A percentile compares a stretch with the other conserved stretches of the same genome.
These are phyloP conservation scores for Lophura nycthemera DNA, from an alignment of 2,113 vertebrate genomes.

Conservation along the genomic window DNA sequence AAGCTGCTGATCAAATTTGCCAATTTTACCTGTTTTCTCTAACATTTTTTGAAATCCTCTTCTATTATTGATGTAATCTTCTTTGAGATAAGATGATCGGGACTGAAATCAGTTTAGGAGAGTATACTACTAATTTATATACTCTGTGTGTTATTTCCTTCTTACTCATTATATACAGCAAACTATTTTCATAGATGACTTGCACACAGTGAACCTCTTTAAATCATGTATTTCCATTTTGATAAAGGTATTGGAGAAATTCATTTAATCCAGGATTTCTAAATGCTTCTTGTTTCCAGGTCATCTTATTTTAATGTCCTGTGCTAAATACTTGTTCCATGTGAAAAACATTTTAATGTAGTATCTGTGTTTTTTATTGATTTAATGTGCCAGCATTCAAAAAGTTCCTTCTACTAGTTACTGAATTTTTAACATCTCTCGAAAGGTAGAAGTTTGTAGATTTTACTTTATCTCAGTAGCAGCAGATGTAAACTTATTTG, in stretches of 20 bases:
- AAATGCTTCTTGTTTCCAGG: background rate
- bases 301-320: background rate
- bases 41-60: conserved; percentile 11
- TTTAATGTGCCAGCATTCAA: background rate
- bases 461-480: background rate
- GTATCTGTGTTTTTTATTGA: background rate
- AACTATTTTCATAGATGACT: background rate
- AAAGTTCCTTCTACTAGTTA: background rate
- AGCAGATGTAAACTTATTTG: background rate
- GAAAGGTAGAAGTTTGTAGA: background rate
- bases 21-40: background rate
- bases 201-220: background rate
- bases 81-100: background rate
- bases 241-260: background rate
- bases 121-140: background rate
- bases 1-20: conserved; percentile 3
- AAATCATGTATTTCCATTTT: background rate
- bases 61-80: background rate
- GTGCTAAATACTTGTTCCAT: background rate
- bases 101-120: conserved; percentile 18
- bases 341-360: background rate
- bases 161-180: background rate
- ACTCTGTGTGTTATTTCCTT: background rate
- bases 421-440: background rate
- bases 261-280: background rate